phyloP scores from a whole-genome alignment of 2,113 vertebrate genomes.

The Brachionichthys hirsutus region DNA sequence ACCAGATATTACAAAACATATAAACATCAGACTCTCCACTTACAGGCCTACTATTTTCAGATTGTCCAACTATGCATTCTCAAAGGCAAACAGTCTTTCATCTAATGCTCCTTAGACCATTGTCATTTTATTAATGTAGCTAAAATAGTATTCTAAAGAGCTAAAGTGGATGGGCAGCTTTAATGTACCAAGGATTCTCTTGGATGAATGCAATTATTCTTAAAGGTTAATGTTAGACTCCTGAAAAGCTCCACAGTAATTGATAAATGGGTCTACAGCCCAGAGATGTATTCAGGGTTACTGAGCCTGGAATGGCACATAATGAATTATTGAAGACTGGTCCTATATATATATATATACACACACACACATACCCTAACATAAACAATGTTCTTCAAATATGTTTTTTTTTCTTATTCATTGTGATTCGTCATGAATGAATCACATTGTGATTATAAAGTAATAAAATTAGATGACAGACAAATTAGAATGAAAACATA shows the following conservation, averaged over 20 bases:
- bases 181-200: slow-evolving; percentile 50
- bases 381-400: no score
- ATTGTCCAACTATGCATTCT: slow-evolving; percentile 8
- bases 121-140: slow-evolving; percentile 30
- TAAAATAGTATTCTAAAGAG: slow-evolving; percentile 41
- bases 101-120: slow-evolving; percentile 11
- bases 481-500: no score
- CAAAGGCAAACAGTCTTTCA: slow-evolving; percentile 21
- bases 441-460: no score
- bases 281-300: slow-evolving; percentile 67
- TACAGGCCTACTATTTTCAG: slow-evolving; percentile 1
- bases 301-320: slow-evolving; percentile 62
- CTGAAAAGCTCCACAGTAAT: slow-evolving; percentile 67
- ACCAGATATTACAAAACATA: slow-evolving; percentile 16
- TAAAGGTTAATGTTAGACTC: slow-evolving; percentile 64
- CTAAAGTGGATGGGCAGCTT: slow-evolving; percentile 33
- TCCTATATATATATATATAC: slow-evolving; percentile 50
- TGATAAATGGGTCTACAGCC: slow-evolving; percentile 69
- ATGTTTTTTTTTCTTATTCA: no score
- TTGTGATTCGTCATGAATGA: no score
- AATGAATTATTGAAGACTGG: slow-evolving; percentile 72
- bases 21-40: slow-evolving; percentile 14
- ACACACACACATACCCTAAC: no score
- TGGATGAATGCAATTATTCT: slow-evolving; percentile 62
- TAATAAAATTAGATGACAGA: no score